A percentile compares a stretch with the other conserved stretches of the same genome.
Evolutionary conservation across 1,140 invertebrate species (phyloP).

Genomic region (Zophobas atratus): DNA sequence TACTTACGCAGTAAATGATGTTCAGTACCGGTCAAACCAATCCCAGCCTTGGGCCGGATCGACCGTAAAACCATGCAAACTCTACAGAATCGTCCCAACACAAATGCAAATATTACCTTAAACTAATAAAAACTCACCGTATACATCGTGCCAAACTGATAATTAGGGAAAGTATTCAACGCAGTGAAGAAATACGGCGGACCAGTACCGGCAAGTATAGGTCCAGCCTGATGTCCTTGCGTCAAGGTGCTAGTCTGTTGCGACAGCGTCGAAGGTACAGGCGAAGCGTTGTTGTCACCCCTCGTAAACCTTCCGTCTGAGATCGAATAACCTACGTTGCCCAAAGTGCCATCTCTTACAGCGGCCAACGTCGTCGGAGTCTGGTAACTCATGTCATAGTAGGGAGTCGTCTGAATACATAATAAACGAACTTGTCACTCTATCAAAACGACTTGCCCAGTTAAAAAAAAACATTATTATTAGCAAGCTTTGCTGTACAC

Average conservation of each 20-base stretch:
- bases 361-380: slow-evolving; percentile 75
- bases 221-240: slow-evolving; percentile 73
- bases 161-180: slow-evolving; percentile 72
- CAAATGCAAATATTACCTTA: not conserved
- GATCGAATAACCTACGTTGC: slow-evolving; percentile 84
- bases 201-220: slow-evolving; percentile 72
- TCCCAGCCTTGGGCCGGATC: too few species aligned
- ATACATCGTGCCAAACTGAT: slow-evolving; percentile 74
- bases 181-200: slow-evolving; percentile 61
- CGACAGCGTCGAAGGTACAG: slow-evolving; percentile 71
- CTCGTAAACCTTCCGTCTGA: slow-evolving; percentile 83
- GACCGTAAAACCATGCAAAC: not conserved
- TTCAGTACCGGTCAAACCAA: too few species aligned
- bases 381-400: slow-evolving; percentile 80
- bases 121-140: slow-evolving; percentile 53
- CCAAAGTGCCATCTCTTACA: slow-evolving; percentile 77
- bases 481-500: slow-evolving; percentile 31
- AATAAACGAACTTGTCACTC: slow-evolving; percentile 58
- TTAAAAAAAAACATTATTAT: slow-evolving; percentile 32
- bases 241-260: slow-evolving; percentile 66
- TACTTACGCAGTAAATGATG: too few species aligned
- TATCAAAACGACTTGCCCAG: slow-evolving; percentile 53
- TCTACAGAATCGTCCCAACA: not conserved
- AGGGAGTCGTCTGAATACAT: slow-evolving; percentile 69
- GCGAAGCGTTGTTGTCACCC: slow-evolving; percentile 87